Base-by-base conservation (phyloP, 2,888 invertebrate species). In the Tridacna gigas region DNA sequence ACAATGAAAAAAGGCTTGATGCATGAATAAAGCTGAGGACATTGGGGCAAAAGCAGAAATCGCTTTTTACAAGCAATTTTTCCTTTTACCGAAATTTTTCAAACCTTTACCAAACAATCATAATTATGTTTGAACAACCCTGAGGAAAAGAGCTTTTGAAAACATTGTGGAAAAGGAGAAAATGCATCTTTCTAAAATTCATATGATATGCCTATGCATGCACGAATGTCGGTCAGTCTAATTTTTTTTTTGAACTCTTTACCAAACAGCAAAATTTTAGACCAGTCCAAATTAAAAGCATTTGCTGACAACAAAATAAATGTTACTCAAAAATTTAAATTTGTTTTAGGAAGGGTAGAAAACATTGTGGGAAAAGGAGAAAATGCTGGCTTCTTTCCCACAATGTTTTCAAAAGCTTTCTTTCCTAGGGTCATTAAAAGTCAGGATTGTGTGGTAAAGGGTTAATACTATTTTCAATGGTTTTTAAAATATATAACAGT, bases 121-220 rank as follows among this genome's bases (percentile, higher is more conserved):
- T n/a, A 51, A 13, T 13, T 51, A 51, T 15, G 51, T 15, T 51
- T 51, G 11, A 15, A 51, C 51, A 15, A 11, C 51, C 15, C 51
- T 51, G 51, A 11, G 15, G 51, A 11, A 51, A 15, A 51, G 11
- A 15, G 51, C 51, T 51, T 51, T 51, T 51, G n/a, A 61, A 61
- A 61, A 61, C 61, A 61, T 61, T 15, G 61, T 61, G 61, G 61
- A 61, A 61, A 61, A n/a, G n/a, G n/a, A 61, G 61, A 61, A 61
- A 61, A 15, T 61, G 61, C 61, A 15, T n/a, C n/a, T n/a, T n/a
- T n/a, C n/a, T n/a, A n/a, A n/a, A n/a, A n/a, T n/a, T n/a, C n/a
- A n/a, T n/a, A n/a, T n/a, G n/a, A n/a, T n/a, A n/a, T n/a, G n/a
- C n/a, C n/a, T n/a, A n/a, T n/a, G n/a, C n/a, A n/a, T n/a, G n/a